phyloP scores from a whole-genome alignment of 2,888 invertebrate genomes.

The Cantharis rufa region DNA sequence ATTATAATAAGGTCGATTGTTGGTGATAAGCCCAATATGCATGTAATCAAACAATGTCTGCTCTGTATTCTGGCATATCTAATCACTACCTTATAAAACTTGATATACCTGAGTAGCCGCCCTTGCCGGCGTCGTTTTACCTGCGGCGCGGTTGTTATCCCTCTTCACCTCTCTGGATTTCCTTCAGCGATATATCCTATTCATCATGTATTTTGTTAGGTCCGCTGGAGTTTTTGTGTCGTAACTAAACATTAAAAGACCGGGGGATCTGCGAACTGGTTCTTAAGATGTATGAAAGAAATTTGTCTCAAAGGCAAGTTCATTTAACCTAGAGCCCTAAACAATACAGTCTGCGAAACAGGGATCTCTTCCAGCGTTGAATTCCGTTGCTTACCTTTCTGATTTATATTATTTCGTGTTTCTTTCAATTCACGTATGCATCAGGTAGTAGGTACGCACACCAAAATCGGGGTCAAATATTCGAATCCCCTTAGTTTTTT shows the following conservation, averaged over 20 bases:
- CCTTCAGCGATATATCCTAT: conserved; percentile 34
- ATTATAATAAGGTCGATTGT: neutral
- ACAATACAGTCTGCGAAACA: conserved; percentile 50
- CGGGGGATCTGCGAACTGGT: conserved; percentile 44
- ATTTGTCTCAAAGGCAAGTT: conserved; percentile 35
- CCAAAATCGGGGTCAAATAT: neutral
- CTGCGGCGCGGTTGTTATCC: conserved; percentile 40
- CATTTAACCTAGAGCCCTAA: conserved; percentile 37
- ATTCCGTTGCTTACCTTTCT: conserved; percentile 28
- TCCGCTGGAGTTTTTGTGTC: conserved; percentile 40
- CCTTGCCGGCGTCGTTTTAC: conserved; percentile 34
- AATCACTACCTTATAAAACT: conserved; percentile 35
- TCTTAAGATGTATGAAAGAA: conserved; percentile 46
- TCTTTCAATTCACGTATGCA: neutral
- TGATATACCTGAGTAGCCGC: conserved; percentile 33
- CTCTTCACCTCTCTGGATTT: conserved; percentile 36
- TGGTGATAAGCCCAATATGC: conserved; percentile 15
- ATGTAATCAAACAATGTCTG: conserved; percentile 22
- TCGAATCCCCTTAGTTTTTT: neutral
- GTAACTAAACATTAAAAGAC: conserved; percentile 39
- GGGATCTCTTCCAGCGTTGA: conserved; percentile 12
- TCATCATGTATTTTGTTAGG: conserved; percentile 36
- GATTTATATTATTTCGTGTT: conserved; percentile 23
- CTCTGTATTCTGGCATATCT: conserved; percentile 27
- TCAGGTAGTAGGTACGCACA: neutral